A percentile compares a stretch with the other conserved stretches of the same genome.
Conservation (phyloP, 2,888 invertebrate genomes). For the Rhingia campestris region DNA sequence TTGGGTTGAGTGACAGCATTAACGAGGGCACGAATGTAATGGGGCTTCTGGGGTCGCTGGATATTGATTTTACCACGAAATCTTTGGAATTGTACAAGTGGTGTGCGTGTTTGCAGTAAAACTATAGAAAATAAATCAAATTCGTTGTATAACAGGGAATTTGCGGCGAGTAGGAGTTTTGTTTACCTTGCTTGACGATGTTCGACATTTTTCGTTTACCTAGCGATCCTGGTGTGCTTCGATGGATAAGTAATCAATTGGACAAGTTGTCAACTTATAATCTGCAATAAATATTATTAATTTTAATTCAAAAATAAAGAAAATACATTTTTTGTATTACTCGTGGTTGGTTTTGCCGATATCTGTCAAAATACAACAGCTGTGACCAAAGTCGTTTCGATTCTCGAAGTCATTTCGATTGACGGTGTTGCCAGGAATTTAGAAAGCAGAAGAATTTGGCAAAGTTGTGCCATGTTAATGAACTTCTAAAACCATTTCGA, state of each 20-base stretch:
- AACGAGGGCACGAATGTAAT: slow-evolving; percentile 87
- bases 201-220: slow-evolving; percentile 35
- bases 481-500: slow-evolving; percentile 15
- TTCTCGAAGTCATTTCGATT: slow-evolving; percentile 1
- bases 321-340: slow-evolving; percentile 19
- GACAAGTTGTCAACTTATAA: not conserved
- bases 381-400: slow-evolving; percentile 14
- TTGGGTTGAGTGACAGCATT: slow-evolving; percentile 87
- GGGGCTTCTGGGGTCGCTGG: slow-evolving; percentile 88
- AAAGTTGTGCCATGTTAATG: slow-evolving; percentile 45
- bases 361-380: slow-evolving; percentile 51
- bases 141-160: slow-evolving; percentile 53
- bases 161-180: not conserved
- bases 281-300: not conserved
- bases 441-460: not conserved
- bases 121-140: slow-evolving; percentile 77
- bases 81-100: slow-evolving; percentile 85
- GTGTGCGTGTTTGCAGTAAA: slow-evolving; percentile 82
- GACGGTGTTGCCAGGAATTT: slow-evolving; percentile 40
- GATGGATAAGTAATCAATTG: not conserved
- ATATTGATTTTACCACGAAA: slow-evolving; percentile 91
- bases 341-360: slow-evolving; percentile 46
- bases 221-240: slow-evolving; percentile 7
- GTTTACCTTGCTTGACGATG: slow-evolving; percentile 64
- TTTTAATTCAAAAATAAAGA: slow-evolving; percentile 17